Base-by-base conservation (phyloP, 1,140 invertebrate species). In the Lasioglossum baleicum region DNA sequence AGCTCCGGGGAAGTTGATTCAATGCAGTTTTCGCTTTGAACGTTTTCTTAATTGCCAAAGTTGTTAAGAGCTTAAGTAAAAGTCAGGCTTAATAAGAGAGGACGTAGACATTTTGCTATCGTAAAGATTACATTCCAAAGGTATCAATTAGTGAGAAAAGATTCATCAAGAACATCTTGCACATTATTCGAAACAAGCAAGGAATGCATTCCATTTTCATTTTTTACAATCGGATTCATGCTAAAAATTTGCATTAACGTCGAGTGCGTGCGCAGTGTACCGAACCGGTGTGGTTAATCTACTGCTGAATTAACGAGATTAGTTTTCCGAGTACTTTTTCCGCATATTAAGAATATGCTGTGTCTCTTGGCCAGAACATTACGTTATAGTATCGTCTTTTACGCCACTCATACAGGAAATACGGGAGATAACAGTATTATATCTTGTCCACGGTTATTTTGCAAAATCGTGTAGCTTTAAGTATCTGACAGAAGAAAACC, bases 41-140 rank as follows among this genome's bases (percentile, higher is more conserved):
- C 22, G 22, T 61, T 61, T 61, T 61, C 58, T 61, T 61, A 61
- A 61, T 61, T 61, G 58, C 22, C 58, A 11, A 61, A 61, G 58
- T 61, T 61, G 15, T 61, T 31, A 61, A 61, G 58, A 61, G 7
- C 58, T 31, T 61, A 22, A 13, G n/a, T 31, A 11, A 61, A 61
- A 13, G 22, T 26, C 4, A 22, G 58, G 11, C 13, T 61, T 61
- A 11, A 6, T 10, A 61, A 61, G 42, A 26, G 26, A 26, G 58
- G 22, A 8, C 22, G 22, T 31, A 26, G 11, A 61, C 22, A 31
- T 61, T 61, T 22, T 26, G 22, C 22, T 31, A 61, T 26, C 22
- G 22, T 26, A 26, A 61, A 58, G 22, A 61, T 61, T 31, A 31
- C 13, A 61, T 61, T 61, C 13, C 22, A 61, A 26, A 61, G 22